phyloP scores from a whole-genome alignment of 2,797 vertebrate genomes.

The Malurus splendens region DNA sequence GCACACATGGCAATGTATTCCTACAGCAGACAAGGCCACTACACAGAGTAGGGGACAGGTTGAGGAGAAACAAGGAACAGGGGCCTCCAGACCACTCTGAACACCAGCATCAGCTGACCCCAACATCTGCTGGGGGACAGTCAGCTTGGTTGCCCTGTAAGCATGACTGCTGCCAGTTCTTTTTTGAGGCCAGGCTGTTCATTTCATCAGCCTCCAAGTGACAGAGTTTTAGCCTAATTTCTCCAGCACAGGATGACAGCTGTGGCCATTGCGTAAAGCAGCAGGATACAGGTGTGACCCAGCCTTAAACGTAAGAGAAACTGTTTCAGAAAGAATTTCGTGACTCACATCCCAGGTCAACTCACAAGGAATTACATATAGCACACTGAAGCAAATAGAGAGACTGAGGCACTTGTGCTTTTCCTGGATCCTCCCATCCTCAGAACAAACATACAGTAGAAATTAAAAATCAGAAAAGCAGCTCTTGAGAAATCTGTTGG shows the following conservation, averaged over 20 bases:
- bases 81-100: not conserved
- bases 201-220: not conserved
- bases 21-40: not conserved
- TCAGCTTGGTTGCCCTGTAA: not conserved
- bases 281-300: not conserved
- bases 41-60: not conserved
- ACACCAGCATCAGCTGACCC: not conserved
- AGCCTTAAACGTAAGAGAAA: not conserved
- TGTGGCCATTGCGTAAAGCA: not conserved
- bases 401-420: not conserved
- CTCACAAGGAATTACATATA: not conserved
- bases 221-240: not conserved
- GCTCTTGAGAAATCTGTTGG: not conserved
- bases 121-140: not conserved
- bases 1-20: not conserved
- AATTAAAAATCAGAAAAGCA: not conserved
- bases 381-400: not conserved
- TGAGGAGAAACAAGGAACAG: not conserved
- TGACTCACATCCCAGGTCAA: not conserved
- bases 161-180: not conserved
- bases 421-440: not conserved
- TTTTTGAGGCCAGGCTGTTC: not conserved
- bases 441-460: not conserved
- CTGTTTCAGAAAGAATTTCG: not conserved
- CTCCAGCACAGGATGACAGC: not conserved